Evolutionary conservation across 2,888 invertebrate species (phyloP), one percentile per base, ranked within the genome.

Genomic region (Scaptomyza caliginosa): DNA sequence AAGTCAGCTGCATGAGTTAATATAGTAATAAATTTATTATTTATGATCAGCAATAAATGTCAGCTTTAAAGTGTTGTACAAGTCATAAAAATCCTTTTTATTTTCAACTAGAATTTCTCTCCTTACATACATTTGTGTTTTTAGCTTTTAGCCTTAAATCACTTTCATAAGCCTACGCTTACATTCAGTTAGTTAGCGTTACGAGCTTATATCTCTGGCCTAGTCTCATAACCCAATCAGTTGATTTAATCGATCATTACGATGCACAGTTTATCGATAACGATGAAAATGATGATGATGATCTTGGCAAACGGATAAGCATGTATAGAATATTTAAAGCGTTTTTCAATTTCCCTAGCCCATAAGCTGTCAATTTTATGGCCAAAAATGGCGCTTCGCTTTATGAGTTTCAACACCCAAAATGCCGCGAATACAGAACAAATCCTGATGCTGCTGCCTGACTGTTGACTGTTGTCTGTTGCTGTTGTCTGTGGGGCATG

Each of bases 281-380:
- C 16, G 32, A 32, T 32, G 13, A 32, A 11, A 2, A 34, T 34
- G 34, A 3, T 16, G 16, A 6, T 16, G 74, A 59, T 79, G 55
- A 63, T 55, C 65, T 57, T 57, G 38, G 45, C 32, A 32, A 66
- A 59, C 57, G 65, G 49, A 56, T 48, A 40, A 55, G 55, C 62
- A 45, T 28, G 55, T 19, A 56, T 38, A 40, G 58, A 70, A 50
- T 45, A 51, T 23, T 55, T 46, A n/a, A 56, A 32, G 28, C 76
- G 67, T 74, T 86, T 86, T 86, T 83, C 83, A 88, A 88, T 83
- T 86, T 86, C 59, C 59, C 58, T 64, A 55, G 57, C 59, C 88
- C 74, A 88, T 83, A 79, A 88, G 86, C 86, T 86, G 88, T 83
- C 83, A 83, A 83, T 83, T 88, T 88, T 88, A 83, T 86, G 70